Base-by-base conservation (phyloP, 2,113 vertebrate genomes). In the Pleuronectes platessa region DNA sequence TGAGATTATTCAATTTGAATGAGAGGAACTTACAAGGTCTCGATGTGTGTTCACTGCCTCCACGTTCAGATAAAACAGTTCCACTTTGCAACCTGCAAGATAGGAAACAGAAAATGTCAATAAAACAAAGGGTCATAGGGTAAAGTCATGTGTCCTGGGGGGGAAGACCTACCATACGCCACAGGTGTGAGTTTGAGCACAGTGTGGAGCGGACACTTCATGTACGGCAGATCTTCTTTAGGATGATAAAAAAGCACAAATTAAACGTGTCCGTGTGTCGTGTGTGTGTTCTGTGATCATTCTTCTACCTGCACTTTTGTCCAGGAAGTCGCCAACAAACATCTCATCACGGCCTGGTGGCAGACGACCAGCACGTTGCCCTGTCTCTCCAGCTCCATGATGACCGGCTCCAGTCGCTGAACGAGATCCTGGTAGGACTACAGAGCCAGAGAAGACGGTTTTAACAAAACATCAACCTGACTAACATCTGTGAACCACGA, bases 371-470 rank as follows among this genome's bases (percentile, higher is more conserved):
- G 90, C 76, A 98, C 95, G 0, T 97, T 98, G 63, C 97, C 97
- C 71, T 99, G 98, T 2, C 97, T 92, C 68, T 99, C 98, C 20
- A 99, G 89, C 89, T 99, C 98, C 98, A 99, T 99, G 87, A 98
- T 99, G 61, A 97, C 98, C 0, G 98, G 97, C 90, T 99, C 98
- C 85, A 99, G 89, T 15, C 98, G 95, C 80, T 99, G 98, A 20
- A 99, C 97, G 77, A 99, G 86, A 86, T 99, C 98, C 92, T 98
- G 97, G 91, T 99, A 99, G 2, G 97, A 99, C 98, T 99, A 65
- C 78, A 8, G 24, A 78, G 23, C 35, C 60, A 78, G 12, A 66
- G 37, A 20, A 79, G 20, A 75, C n/a, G 47, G 2, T 20, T 61
- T 60, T 14, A 60, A 26, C 26, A 26, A 26, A 26, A 26, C 26